Evolutionary conservation across 2,113 vertebrate species (phyloP), one percentile per base, ranked within the genome.

Genomic region (Coptodon bakossiorum): DNA sequence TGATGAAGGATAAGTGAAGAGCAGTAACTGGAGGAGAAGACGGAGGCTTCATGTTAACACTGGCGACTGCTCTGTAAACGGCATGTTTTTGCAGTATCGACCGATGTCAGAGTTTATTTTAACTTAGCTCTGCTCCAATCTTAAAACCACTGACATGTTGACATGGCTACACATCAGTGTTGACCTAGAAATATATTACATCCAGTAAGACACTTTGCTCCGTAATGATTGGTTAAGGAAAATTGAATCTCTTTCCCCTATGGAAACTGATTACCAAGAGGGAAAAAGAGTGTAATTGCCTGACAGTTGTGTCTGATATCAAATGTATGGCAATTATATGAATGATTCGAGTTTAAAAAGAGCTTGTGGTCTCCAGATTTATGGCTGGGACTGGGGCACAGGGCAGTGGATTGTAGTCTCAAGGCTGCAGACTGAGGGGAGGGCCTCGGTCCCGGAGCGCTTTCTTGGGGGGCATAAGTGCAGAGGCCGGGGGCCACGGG

Each of bases 401-500:
- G 83, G 79, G 59, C 57, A 61, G 56, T 29, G 71, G 82, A 54
- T 88, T 88, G 87, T 63, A 88, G 86, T 90, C 86, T 92, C 73
- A 90, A 81, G 88, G 90, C 91, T 76, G 52, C 84, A 90, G 91
- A 84, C 88, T 12, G 71, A 85, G 38, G 80, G 81, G 86, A 85
- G 90, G 90, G 80, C 89, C 79, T 54, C 1, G 11, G 88, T 90
- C 85, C 86, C 34, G 5, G 56, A 86, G 92, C 38, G 48, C 87
- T 93, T 90, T 93, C 88, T 89, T 90, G 38, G 84, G 88, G 91
- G 88, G 82, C 85, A 89, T 90, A 91, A 89, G 87, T 87, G 90
- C 88, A 92, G 93, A 92, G 95, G 90, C 89, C 87, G 92, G 90
- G 93, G 95, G 94, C 93, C 90, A 93, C 17, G 43, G 84, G 92